Evolutionary conservation across 2,888 invertebrate genomes (phyloP).

Genomic region (Nowickia ferox): DNA sequence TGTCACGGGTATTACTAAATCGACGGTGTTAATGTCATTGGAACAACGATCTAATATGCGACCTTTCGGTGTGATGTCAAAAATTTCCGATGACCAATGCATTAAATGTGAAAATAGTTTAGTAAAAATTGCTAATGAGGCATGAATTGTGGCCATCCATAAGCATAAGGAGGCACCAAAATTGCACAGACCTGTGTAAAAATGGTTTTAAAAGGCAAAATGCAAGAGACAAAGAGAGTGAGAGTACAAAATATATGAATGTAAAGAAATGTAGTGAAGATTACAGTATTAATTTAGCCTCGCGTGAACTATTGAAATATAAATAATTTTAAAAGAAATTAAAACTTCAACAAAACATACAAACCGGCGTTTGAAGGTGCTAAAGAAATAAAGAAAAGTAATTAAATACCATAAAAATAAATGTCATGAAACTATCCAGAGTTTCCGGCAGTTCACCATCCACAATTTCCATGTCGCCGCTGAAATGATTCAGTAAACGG

Average conservation of each 20-base stretch:
- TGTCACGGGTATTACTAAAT: slow-evolving; percentile 84
- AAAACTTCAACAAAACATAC: slow-evolving; percentile 54
- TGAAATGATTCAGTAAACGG: slow-evolving; percentile 88
- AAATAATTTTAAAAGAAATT: slow-evolving; percentile 25
- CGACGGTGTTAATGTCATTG: slow-evolving; percentile 85
- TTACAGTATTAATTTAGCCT: not conserved
- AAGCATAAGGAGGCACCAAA: slow-evolving; percentile 80
- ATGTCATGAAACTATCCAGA: slow-evolving; percentile 83
- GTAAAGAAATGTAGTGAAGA: slow-evolving; percentile 13
- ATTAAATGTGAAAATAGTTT: slow-evolving; percentile 84
- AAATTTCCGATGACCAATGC: slow-evolving; percentile 85
- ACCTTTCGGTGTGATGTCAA: slow-evolving; percentile 87
- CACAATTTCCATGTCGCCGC: slow-evolving; percentile 87
- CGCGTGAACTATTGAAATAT: not conserved
- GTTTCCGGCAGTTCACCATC: slow-evolving; percentile 86
- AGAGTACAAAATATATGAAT: slow-evolving; percentile 11
- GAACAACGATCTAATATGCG: slow-evolving; percentile 87
- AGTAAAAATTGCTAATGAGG: slow-evolving; percentile 79
- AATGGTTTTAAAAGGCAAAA: slow-evolving; percentile 16
- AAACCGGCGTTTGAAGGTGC: slow-evolving; percentile 65
- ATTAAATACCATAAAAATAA: slow-evolving; percentile 83
- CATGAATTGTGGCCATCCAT: slow-evolving; percentile 78
- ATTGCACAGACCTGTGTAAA: slow-evolving; percentile 78
- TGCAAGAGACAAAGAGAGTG: slow-evolving; percentile 23
- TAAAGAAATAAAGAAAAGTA: slow-evolving; percentile 39